Base-by-base conservation (phyloP, 2,113 vertebrate species). In the Platichthys stellatus region DNA sequence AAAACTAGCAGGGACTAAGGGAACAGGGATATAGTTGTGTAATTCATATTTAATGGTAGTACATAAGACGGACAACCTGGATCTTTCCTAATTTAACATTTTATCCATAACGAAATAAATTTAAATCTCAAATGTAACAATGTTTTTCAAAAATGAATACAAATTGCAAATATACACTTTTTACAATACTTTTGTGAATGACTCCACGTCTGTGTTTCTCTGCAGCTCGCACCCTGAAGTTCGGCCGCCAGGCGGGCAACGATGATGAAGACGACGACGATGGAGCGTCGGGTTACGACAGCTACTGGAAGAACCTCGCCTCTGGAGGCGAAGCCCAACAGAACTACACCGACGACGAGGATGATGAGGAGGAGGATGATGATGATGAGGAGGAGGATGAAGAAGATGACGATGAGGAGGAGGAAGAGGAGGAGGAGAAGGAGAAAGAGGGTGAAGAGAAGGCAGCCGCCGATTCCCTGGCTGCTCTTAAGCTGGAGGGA, bases 151-250 rank as follows among this genome's bases (percentile, higher is more conserved):
- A 60, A 20, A 60, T 40, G 9, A 9, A 40, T 28, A 28, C 5
- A 40, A 43, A 43, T 13, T 13, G 12, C 40, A 43, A 10, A 38
- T 2, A 13, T 43, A 13, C 40, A 43, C 2, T 43, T 3, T 24
- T 18, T 13, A 35, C 17, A 3, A 11, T 28, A 35, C 8, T 2
- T 35, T 18, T 10, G 12, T 61, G 10, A 58, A 24, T 24, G 45
- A 70, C 0, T 11, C 35, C 38, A 57, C 17, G 0, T 21, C 17
- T 77, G 58, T 62, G 18, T 72, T 78, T 23, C 7, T 81, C 73
- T 79, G 62, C 89, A 99, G 98, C 97, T 0, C 97, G 98, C 12
- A 96, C 96, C 13, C 66, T 98, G 88, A 99, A 97, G 77, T 99
- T 98, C 35, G 98, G 98, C 74, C 94, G 98, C 18, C 97, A 99